Evolutionary conservation across 37 sponge, comb jelly and placozoan species (phyloP).

Genomic region (Spongilla lacustris): DNA sequence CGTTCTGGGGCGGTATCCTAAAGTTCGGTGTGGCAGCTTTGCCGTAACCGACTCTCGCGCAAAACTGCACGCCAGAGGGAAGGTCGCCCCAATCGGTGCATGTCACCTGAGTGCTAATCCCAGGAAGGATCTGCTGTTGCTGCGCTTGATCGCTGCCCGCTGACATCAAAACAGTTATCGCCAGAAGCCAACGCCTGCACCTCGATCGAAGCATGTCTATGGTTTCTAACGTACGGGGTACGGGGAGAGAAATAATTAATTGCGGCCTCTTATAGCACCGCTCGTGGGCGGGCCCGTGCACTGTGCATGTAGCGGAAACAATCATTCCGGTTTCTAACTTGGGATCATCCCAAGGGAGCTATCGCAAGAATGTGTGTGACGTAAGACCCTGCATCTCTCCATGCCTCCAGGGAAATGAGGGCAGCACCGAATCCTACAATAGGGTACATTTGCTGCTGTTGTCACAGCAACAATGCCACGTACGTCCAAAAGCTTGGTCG

Average conservation of each 20-base stretch:
- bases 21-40: constrained; percentile 9
- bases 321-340: no score
- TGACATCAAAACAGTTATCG: background rate
- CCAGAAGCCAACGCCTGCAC: background rate
- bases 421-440: background rate
- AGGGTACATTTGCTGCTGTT: no score
- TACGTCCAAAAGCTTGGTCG: no score
- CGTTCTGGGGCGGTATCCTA: background rate
- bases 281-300: background rate
- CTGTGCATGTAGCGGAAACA: no score
- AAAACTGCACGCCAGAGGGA: background rate
- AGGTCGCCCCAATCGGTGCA: background rate
- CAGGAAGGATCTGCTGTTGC: background rate
- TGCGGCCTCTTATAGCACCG: background rate
- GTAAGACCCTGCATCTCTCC: background rate
- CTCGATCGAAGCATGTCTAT: background rate
- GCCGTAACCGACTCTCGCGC: constrained; percentile 3
- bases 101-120: background rate
- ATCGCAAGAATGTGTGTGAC: background rate
- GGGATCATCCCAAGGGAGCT: no score
- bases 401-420: background rate
- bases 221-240: background rate
- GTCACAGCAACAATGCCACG: background rate
- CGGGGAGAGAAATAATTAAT: background rate
- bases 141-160: background rate